These are phyloP conservation scores for Chrysolina haemoptera DNA, from an alignment of 2,888 invertebrate genomes.

Conservation along the genomic window DNA sequence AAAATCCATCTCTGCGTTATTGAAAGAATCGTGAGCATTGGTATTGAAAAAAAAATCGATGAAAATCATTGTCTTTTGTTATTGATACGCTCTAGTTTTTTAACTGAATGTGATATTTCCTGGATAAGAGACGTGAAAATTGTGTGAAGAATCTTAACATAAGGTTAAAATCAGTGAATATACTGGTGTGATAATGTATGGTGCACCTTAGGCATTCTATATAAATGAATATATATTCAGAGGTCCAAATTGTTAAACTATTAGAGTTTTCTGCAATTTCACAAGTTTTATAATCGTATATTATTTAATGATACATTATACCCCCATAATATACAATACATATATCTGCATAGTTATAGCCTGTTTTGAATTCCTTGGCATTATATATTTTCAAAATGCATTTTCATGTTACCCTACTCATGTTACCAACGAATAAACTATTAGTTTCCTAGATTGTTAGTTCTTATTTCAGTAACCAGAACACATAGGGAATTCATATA, in stretches of 20 bases:
- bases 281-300: slow-evolving; percentile 70
- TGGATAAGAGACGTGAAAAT: slow-evolving; percentile 50
- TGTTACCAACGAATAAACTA: slow-evolving; percentile 70
- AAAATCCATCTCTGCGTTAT: not conserved
- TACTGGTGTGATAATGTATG: slow-evolving; percentile 70
- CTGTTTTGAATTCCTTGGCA: slow-evolving; percentile 67
- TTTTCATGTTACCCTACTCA: slow-evolving; percentile 69
- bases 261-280: slow-evolving; percentile 71
- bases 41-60: not conserved
- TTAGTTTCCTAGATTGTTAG: slow-evolving; percentile 66
- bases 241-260: slow-evolving; percentile 70
- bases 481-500: too few relatives aligned
- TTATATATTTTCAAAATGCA: slow-evolving; percentile 69
- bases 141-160: slow-evolving; percentile 45
- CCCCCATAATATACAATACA: slow-evolving; percentile 65
- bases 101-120: slow-evolving; percentile 51
- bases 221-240: slow-evolving; percentile 63
- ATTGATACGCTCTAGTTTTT: slow-evolving; percentile 30
- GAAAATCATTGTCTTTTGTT: not conserved
- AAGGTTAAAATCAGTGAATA: slow-evolving; percentile 61
- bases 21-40: not conserved
- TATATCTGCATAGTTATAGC: slow-evolving; percentile 67
- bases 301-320: slow-evolving; percentile 64
- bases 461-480: not conserved
- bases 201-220: slow-evolving; percentile 67